phyloP scores from a whole-genome alignment of 1,140 invertebrate genomes.

The Drosophila arizonae region DNA sequence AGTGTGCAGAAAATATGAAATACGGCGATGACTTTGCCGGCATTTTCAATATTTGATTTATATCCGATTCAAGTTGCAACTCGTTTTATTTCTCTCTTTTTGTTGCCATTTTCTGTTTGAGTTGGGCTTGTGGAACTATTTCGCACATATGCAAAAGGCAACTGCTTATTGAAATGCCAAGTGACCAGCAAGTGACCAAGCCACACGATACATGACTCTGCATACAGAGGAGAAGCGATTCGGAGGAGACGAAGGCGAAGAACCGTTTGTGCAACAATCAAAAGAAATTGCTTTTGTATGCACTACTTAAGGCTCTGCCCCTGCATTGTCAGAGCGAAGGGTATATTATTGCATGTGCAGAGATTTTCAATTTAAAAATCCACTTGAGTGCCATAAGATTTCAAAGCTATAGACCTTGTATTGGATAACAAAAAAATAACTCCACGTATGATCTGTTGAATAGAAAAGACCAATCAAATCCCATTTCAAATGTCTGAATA shows the following conservation, averaged over 20 bases:
- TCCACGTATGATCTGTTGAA: background rate
- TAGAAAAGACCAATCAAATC: background rate
- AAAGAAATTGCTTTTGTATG: slow-evolving; percentile 35
- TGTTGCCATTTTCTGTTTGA: background rate
- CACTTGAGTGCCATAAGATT: no score
- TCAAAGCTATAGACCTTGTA: no score
- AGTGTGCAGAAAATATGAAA: slow-evolving; percentile 19
- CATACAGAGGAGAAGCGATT: slow-evolving; percentile 5
- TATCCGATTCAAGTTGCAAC: slow-evolving; percentile 1
- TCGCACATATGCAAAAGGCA: slow-evolving; percentile 37
- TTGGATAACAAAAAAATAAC: no score
- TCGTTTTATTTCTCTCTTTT: background rate
- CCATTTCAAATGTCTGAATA: background rate
- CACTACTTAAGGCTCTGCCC: slow-evolving; percentile 8
- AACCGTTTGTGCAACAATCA: slow-evolving; percentile 22
- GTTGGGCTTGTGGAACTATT: slow-evolving; percentile 15
- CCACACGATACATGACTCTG: slow-evolving; percentile 19
- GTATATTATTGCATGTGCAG: background rate
- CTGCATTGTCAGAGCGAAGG: no score
- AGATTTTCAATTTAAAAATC: no score
- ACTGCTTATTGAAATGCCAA: slow-evolving; percentile 49
- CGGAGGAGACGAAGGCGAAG: background rate
- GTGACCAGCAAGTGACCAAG: slow-evolving; percentile 45
- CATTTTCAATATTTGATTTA: slow-evolving; percentile 27
- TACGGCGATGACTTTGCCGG: background rate